These are phyloP conservation scores for Dermatophagoides farinae DNA, from an alignment of 1,140 invertebrate species.

Conservation along the genomic window DNA sequence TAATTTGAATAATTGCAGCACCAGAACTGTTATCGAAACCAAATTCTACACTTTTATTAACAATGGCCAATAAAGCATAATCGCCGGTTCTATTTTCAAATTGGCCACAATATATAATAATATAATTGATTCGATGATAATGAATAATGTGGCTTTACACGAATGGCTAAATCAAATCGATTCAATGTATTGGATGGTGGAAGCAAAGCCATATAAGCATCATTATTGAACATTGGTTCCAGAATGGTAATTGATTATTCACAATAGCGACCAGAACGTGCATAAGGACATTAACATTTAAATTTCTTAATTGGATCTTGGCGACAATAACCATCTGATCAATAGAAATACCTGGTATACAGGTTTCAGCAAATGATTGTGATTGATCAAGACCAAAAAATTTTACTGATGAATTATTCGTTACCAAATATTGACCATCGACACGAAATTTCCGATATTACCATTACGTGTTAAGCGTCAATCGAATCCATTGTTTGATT, in stretches of 20 bases:
- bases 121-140: slow-evolving; percentile 47
- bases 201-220: slow-evolving; percentile 54
- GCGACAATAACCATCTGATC: slow-evolving; percentile 53
- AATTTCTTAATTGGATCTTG: slow-evolving; percentile 40
- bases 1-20: slow-evolving; percentile 27
- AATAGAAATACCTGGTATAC: slow-evolving; percentile 50
- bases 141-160: slow-evolving; percentile 46
- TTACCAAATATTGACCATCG: slow-evolving; percentile 46
- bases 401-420: slow-evolving; percentile 37
- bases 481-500: slow-evolving; percentile 44
- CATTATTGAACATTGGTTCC: slow-evolving; percentile 50
- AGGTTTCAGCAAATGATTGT: slow-evolving; percentile 36
- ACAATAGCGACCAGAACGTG: slow-evolving; percentile 51
- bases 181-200: slow-evolving; percentile 39
- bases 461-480: slow-evolving; percentile 63
- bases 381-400: slow-evolving; percentile 51
- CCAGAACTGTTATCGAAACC: slow-evolving; percentile 60
- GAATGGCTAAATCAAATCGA: slow-evolving; percentile 33
- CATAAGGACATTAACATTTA: slow-evolving; percentile 66
- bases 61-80: slow-evolving; percentile 59
- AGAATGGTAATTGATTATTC: slow-evolving; percentile 40
- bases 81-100: slow-evolving; percentile 57
- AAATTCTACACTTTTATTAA: slow-evolving; percentile 59
- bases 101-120: slow-evolving; percentile 69
- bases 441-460: slow-evolving; percentile 55